These are phyloP conservation scores for Ceyx erithaca DNA, from an alignment of 2,797 vertebrate genomes.

Conservation along the genomic window DNA sequence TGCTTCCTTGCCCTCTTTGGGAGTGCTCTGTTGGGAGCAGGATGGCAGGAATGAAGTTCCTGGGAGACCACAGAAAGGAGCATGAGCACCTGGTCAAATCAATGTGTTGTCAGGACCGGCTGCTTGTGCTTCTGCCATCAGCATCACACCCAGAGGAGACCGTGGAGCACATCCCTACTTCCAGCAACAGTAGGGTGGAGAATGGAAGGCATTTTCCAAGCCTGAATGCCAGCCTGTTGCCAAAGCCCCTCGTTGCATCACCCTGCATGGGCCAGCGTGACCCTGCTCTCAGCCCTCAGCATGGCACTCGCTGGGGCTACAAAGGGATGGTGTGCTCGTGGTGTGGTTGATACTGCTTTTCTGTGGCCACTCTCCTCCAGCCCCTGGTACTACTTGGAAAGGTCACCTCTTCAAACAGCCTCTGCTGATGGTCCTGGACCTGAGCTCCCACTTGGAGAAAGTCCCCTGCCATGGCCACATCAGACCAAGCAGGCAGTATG, in stretches of 20 bases:
- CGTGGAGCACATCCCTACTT: rapidly evolving
- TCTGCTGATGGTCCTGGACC: background rate
- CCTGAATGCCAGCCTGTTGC: rapidly evolving
- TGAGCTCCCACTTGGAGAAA: background rate
- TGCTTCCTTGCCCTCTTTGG: background rate
- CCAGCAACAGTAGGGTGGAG: background rate
- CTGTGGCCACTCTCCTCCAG: rapidly evolving
- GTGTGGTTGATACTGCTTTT: background rate
- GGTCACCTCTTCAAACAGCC: background rate
- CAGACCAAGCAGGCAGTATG: rapidly evolving
- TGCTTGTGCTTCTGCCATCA: rapidly evolving
- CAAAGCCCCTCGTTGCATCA: background rate
- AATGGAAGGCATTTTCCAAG: background rate
- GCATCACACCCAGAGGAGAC: background rate
- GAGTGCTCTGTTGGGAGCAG: background rate
- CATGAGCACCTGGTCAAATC: background rate
- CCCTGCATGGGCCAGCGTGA: rapidly evolving
- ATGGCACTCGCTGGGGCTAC: background rate
- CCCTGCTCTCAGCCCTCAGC: background rate
- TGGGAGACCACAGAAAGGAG: background rate
- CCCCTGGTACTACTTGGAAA: background rate
- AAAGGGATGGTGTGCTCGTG: rapidly evolving
- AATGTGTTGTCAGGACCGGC: background rate
- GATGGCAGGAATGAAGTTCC: rapidly evolving
- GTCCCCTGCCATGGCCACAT: rapidly evolving